These are phyloP conservation scores for Thereva unica DNA, from an alignment of 2,888 invertebrate species.

Conservation along the genomic window DNA sequence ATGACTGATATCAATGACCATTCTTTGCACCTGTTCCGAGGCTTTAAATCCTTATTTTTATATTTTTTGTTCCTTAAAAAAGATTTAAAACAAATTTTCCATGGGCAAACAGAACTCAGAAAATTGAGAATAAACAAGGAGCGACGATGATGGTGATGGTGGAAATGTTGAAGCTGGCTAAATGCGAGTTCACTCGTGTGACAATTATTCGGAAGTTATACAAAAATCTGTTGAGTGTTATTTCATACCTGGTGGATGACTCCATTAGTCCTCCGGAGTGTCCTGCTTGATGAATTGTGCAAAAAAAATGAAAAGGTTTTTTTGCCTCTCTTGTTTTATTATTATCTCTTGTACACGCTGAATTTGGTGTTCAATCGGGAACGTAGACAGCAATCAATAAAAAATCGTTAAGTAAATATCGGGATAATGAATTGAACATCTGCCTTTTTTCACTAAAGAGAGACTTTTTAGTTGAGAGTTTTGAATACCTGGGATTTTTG, in stretches of 20 bases:
- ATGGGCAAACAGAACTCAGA: constrained; percentile 9
- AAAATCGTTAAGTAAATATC: constrained; percentile 30
- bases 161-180: constrained; percentile 12
- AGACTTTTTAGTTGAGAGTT: no score
- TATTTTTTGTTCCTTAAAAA: not conserved
- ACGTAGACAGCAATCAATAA: constrained; percentile 24
- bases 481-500: no score
- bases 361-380: constrained; percentile 28
- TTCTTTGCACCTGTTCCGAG: constrained; percentile 4
- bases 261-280: constrained; percentile 3
- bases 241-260: constrained; percentile 14
- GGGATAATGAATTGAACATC: constrained; percentile 29
- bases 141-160: not conserved
- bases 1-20: constrained; percentile 18
- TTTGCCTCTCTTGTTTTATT: constrained; percentile 6
- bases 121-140: constrained; percentile 10
- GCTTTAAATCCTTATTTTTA: not conserved
- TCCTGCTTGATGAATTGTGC: constrained; percentile 5
- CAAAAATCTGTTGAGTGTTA: constrained; percentile 27
- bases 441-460: constrained; percentile 3
- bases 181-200: constrained; percentile 30
- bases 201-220: constrained; percentile 32
- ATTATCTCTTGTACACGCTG: constrained; percentile 10
- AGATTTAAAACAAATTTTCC: constrained; percentile 3
- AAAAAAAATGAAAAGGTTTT: not conserved